phyloP scores from a whole-genome alignment of 2,113 vertebrate genomes.

The Callocephalon fimbriatum region DNA sequence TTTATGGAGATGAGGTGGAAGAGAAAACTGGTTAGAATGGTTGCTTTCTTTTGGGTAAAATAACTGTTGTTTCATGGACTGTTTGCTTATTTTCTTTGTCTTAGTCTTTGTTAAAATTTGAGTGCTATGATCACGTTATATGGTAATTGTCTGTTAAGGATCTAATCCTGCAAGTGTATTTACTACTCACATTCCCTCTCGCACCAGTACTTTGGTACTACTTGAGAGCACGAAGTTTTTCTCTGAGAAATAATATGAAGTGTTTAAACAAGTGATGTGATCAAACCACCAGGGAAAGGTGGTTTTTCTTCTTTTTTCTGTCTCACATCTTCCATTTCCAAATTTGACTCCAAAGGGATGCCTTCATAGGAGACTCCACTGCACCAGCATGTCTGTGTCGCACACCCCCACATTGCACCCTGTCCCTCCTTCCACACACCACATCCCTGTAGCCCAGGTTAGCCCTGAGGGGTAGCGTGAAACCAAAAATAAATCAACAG shows the following conservation, averaged over 20 bases:
- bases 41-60: background rate
- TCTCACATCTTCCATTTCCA: background rate
- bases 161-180: background rate
- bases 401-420: rapidly evolving
- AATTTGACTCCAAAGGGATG: background rate
- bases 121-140: background rate
- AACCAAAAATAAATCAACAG: background rate
- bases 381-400: rapidly evolving
- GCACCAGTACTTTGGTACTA: background rate
- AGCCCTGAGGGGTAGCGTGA: background rate
- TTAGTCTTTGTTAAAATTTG: background rate
- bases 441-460: background rate
- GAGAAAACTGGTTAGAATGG: background rate
- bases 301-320: background rate
- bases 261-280: background rate
- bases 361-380: background rate
- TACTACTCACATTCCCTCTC: background rate
- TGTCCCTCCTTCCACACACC: background rate
- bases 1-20: background rate
- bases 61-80: background rate
- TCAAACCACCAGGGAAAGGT: background rate
- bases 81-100: background rate
- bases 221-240: background rate
- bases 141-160: background rate
- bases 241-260: background rate